Evolutionary conservation across 2,797 vertebrate genomes (phyloP).

Genomic region (Apogon talboti): DNA sequence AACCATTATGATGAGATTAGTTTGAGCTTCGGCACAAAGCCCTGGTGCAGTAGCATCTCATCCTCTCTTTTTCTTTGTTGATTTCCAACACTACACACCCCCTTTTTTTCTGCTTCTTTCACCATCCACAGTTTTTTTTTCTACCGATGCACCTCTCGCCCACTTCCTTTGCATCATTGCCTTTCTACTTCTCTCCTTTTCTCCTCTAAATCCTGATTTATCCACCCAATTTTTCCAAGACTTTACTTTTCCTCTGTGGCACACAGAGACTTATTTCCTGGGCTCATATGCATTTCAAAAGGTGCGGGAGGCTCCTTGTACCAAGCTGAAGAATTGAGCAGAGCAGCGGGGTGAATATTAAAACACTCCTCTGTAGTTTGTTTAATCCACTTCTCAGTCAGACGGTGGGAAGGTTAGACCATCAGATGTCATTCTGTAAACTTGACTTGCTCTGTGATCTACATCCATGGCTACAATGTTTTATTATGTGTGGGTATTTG

Average conservation of each 20-base stretch:
- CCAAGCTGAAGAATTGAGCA: slow-evolving; percentile 61
- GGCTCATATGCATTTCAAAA: slow-evolving; percentile 81
- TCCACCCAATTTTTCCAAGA: slow-evolving; percentile 42
- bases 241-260: slow-evolving; percentile 60
- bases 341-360: slow-evolving; percentile 69
- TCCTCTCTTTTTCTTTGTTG: slow-evolving; percentile 23
- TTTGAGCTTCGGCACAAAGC: slow-evolving; percentile 62
- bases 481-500: background rate
- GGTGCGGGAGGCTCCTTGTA: slow-evolving; percentile 68
- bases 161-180: slow-evolving; percentile 12
- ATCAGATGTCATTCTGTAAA: slow-evolving; percentile 38
- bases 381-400: slow-evolving; percentile 13
- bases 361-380: slow-evolving; percentile 50
- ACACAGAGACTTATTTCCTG: slow-evolving; percentile 72
- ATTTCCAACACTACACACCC: slow-evolving; percentile 19
- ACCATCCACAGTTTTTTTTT: slow-evolving; percentile 20
- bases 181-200: slow-evolving; percentile 23
- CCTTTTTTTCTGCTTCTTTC: slow-evolving; percentile 9
- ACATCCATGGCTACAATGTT: slow-evolving; percentile 21
- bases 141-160: slow-evolving; percentile 20
- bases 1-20: slow-evolving; percentile 80
- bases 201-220: slow-evolving; percentile 43
- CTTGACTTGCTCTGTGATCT: slow-evolving; percentile 8
- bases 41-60: slow-evolving; percentile 36
- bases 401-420: slow-evolving; percentile 22